A percentile compares a stretch with the other conserved stretches of the same genome.
Evolutionary conservation across 2,113 vertebrate genomes (phyloP).

Genomic region (Rousettus leschenaultii): DNA sequence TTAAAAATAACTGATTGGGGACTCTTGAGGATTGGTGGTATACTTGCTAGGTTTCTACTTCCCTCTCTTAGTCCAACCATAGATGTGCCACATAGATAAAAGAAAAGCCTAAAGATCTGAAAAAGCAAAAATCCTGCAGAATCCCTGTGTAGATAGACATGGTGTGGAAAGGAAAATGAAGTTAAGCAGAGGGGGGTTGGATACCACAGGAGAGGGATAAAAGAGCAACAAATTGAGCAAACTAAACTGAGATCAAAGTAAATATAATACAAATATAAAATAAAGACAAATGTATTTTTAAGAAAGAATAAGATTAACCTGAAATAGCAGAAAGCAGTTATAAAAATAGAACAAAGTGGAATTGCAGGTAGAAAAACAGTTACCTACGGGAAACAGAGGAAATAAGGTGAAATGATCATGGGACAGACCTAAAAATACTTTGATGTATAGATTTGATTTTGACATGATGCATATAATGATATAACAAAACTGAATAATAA

Average conservation of each 20-base stretch:
- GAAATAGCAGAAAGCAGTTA: not conserved
- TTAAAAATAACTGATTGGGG: not conserved
- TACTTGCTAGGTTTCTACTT: not conserved
- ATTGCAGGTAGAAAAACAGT: not conserved
- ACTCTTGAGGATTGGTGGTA: not conserved
- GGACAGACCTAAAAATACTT: not conserved
- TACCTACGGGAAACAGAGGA: not conserved
- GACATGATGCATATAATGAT: not conserved
- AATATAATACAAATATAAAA: not conserved
- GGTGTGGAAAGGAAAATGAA: not conserved
- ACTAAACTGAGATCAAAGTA: not conserved
- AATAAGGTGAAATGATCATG: not conserved
- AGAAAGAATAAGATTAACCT: not conserved
- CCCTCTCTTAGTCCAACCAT: not conserved
- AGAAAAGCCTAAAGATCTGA: not conserved
- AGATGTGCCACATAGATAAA: not conserved
- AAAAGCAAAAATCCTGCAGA: not conserved
- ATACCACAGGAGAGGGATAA: not conserved
- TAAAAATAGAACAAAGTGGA: not conserved
- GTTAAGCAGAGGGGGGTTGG: not conserved
- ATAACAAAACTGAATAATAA: not conserved
- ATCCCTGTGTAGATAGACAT: not conserved
- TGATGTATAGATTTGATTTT: not conserved
- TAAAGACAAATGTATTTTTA: not conserved
- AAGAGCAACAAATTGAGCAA: not conserved